Base-by-base conservation (phyloP, 2,113 vertebrate genomes). In the Oreochromis tanganicae region DNA sequence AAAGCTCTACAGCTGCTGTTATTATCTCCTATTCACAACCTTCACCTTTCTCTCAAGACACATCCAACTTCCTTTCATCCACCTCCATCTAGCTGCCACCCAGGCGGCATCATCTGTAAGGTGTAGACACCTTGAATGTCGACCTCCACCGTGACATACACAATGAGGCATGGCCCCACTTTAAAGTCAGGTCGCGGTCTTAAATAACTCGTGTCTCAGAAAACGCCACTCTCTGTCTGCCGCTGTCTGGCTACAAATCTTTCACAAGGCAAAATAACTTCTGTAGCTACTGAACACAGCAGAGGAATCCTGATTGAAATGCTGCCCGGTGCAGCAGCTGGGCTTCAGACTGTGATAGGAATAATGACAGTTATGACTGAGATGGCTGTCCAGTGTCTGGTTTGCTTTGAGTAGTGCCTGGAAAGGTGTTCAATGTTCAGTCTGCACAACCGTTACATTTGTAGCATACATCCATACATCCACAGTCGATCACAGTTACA, bases 41-140 rank as follows among this genome's bases (percentile, higher is more conserved):
- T 79, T 90, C 85, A 85, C 80, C 85, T 90, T 83, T 85, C 78
- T 78, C 32, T 80, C n/a, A 24, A 86, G 66, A 90, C 36, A 56
- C 12, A 16, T 80, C 78, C 41, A 52, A 78, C 82, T 88, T 89
- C 82, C 88, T 89, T 93, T 92, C 52, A 94, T 94, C 85, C 79
- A 52, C 68, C 59, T 85, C 52, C 79, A 54, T 85, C 91, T 87
- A 19, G 11, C 75, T 85, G 83, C 50, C 85, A 86, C 46, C 43
- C 83, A 75, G 79, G 57, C 5, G 13, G 50, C 71, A 82, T 91
- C 87, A 94, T 88, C 80, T 80, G 27, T 89, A 82, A 87, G 87
- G 54, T 81, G 34, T 12, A 50, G 86, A 83, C 41, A 36, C 87
- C 87, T 86, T 9, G 11, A 68, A 89, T 80, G 71, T 43, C 80